A percentile compares a stretch with the other conserved stretches of the same genome.
Evolutionary conservation across 2,113 vertebrate species (phyloP).

Genomic region (Protomyctophum bolini): DNA sequence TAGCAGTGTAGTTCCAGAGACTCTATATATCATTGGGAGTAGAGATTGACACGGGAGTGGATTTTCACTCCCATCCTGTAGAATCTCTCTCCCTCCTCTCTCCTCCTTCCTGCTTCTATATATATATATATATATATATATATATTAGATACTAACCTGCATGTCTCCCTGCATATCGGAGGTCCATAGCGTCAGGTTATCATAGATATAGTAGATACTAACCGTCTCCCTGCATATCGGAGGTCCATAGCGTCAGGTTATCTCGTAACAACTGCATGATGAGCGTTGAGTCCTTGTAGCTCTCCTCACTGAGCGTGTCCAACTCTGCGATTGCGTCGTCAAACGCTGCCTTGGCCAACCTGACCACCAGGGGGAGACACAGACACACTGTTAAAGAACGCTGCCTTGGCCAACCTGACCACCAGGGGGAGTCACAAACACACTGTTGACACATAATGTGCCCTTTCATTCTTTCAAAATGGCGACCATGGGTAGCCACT

Average conservation of each 20-base stretch:
- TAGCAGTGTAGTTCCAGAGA: too few species aligned
- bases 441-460: too few species aligned
- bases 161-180: not conserved
- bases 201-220: constrained; percentile 52
- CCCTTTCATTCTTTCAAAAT: too few species aligned
- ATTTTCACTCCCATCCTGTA: too few species aligned
- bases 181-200: not conserved
- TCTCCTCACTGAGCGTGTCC: constrained; percentile 98
- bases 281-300: constrained; percentile 99
- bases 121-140: too few species aligned
- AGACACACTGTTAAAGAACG: too few species aligned
- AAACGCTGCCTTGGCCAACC: constrained; percentile 97
- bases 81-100: too few species aligned
- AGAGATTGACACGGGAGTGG: too few species aligned
- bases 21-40: too few species aligned
- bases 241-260: constrained; percentile 99
- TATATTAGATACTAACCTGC: too few species aligned
- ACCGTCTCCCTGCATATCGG: constrained; percentile 99
- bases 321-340: constrained; percentile 98
- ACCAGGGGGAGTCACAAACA: not conserved
- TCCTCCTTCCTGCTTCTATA: too few species aligned
- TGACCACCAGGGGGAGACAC: constrained; percentile 33
- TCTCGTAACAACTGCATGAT: constrained; percentile 99
- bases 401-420: constrained; percentile 81
- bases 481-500: too few species aligned